These are phyloP conservation scores for Prionailurus viverrinus DNA, from an alignment of 2,113 vertebrate genomes.

Conservation along the genomic window DNA sequence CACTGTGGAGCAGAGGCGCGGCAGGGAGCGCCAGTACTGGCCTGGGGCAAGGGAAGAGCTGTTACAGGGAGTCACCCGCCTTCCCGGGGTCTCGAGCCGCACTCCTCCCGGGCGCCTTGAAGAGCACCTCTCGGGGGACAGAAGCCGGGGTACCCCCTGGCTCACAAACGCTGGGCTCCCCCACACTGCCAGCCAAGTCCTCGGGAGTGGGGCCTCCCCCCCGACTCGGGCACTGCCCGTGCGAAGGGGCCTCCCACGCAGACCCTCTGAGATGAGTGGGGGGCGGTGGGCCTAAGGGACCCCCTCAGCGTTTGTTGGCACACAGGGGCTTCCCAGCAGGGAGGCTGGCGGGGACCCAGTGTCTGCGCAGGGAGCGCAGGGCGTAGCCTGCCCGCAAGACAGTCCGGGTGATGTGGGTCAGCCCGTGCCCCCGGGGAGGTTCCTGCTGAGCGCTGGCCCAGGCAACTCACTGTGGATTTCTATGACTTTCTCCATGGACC, in stretches of 20 bases:
- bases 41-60: constrained; percentile 75
- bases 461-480: constrained; percentile 94
- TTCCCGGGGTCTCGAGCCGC: not conserved
- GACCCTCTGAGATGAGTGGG: not conserved
- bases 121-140: not conserved
- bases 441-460: accelerated
- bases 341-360: accelerated
- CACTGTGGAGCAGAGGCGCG: constrained; percentile 90
- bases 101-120: accelerated
- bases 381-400: accelerated
- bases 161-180: not conserved
- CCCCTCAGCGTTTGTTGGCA: accelerated
- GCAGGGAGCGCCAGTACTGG: constrained; percentile 96
- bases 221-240: not conserved
- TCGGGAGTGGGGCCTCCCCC: no score
- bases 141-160: no score
- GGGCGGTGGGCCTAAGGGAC: accelerated
- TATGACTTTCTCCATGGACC: constrained; percentile 97
- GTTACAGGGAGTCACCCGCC: accelerated
- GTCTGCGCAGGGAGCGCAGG: accelerated
- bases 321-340: accelerated
- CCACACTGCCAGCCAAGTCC: not conserved
- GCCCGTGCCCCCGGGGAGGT: accelerated
- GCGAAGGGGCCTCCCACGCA: no score
- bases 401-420: accelerated